phyloP scores from a whole-genome alignment of 2,113 vertebrate genomes.

The Gorsachius goisagi region DNA sequence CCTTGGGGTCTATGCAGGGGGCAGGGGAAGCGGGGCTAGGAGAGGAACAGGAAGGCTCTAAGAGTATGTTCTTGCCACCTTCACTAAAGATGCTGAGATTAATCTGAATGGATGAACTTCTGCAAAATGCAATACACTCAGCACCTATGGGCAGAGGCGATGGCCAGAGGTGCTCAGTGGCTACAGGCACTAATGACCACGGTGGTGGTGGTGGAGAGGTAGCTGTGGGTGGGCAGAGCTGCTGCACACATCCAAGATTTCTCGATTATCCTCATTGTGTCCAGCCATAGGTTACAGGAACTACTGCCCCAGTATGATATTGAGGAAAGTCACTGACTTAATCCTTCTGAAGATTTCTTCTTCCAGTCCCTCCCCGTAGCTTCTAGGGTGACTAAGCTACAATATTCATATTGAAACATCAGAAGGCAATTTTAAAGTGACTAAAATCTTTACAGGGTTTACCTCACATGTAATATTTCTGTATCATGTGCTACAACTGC shows the following conservation, averaged over 20 bases:
- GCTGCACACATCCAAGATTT: background rate
- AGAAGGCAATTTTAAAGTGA: background rate
- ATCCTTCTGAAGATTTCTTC: background rate
- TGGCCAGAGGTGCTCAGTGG: rapidly evolving
- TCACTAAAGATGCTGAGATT: background rate
- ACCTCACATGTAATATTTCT: background rate
- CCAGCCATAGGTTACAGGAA: background rate
- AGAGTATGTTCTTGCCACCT: background rate
- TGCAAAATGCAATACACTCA: background rate
- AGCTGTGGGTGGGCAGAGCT: rapidly evolving
- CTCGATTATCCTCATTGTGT: background rate
- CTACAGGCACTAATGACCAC: rapidly evolving
- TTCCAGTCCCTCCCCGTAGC: background rate
- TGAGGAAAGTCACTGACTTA: background rate
- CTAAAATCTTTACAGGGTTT: background rate
- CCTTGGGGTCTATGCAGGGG: background rate
- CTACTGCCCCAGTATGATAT: too few relatives aligned
- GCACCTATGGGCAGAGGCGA: background rate
- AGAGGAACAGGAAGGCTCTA: background rate
- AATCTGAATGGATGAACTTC: background rate
- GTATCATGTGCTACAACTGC: background rate
- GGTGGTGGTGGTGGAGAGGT: background rate
- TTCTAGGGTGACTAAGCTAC: background rate
- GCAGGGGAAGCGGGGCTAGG: background rate
- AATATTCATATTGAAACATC: background rate